These are phyloP conservation scores for Drosophila pegasa DNA, from an alignment of 2,888 invertebrate species.

Conservation along the genomic window DNA sequence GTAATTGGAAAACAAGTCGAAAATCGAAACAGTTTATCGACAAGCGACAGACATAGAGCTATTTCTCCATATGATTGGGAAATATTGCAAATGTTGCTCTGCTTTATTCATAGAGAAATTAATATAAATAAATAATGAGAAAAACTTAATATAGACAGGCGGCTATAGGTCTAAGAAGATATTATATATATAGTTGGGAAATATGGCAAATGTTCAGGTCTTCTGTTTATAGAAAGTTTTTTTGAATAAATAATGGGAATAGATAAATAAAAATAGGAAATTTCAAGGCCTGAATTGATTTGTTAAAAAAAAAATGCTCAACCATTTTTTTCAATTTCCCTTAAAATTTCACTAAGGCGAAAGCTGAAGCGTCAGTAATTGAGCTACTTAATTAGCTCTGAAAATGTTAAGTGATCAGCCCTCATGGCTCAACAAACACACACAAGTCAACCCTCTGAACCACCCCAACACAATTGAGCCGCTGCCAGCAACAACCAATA, in stretches of 20 bases:
- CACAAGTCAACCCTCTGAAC: constrained; percentile 24
- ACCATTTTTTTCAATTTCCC: too few species aligned
- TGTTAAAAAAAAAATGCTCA: too few species aligned
- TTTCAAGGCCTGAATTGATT: not conserved
- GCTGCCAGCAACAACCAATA: not conserved
- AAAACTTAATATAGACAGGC: not conserved
- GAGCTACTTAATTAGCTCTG: not conserved
- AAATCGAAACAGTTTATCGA: constrained; percentile 13
- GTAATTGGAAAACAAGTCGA: constrained; percentile 5
- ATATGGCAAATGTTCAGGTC: not conserved
- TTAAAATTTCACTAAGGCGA: not conserved
- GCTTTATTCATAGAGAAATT: not conserved
- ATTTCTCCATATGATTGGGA: constrained; percentile 21
- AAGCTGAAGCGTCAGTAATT: not conserved
- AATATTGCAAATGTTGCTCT: constrained; percentile 11
- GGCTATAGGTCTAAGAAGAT: too few species aligned
- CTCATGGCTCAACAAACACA: constrained; percentile 22
- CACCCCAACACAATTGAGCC: not conserved
- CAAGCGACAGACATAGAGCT: not conserved
- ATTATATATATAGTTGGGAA: not conserved
- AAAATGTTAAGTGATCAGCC: constrained; percentile 3
- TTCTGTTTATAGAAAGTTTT: not conserved
- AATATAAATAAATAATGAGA: constrained; percentile 1
- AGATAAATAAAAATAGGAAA: not conserved
- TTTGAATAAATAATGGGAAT: constrained; percentile 6